Evolutionary conservation across 2,888 invertebrate species (phyloP).

Genomic region (Drosophila falleni): DNA sequence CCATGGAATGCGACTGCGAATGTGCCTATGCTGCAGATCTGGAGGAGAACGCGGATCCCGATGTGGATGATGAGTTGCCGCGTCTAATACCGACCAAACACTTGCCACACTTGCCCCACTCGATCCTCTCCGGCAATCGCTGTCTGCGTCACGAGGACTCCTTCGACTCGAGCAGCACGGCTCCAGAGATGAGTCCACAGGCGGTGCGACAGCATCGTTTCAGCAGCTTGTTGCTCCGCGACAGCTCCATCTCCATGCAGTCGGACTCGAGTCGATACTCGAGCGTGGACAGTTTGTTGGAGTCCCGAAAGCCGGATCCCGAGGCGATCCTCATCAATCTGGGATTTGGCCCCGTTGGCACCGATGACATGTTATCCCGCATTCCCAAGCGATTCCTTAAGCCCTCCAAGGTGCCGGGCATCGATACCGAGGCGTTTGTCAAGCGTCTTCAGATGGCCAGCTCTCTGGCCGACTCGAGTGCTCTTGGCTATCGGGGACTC

Average conservation of each 20-base stretch:
- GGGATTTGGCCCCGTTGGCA: conserved; percentile 91
- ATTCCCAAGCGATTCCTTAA: conserved; percentile 93
- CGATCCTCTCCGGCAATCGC: conserved; percentile 19
- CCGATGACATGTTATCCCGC: conserved; percentile 89
- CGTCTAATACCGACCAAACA: conserved; percentile 44
- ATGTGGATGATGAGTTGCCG: conserved; percentile 48
- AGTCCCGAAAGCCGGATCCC: conserved; percentile 94
- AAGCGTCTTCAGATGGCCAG: conserved; percentile 90
- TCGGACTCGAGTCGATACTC: conserved; percentile 89
- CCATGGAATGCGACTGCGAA: conserved; percentile 48
- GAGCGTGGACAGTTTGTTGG: conserved; percentile 92
- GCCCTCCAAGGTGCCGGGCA: conserved; percentile 91
- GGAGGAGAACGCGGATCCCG: conserved; percentile 66
- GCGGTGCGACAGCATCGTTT: conserved; percentile 69
- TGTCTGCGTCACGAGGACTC: conserved; percentile 64
- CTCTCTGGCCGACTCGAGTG: conserved; percentile 91
- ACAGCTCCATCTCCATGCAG: conserved; percentile 84
- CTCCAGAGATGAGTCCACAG: conserved; percentile 69
- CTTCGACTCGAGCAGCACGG: conserved; percentile 65
- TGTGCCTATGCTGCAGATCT: conserved; percentile 74
- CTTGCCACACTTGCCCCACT: conserved; percentile 12
- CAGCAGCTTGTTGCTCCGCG: conserved; percentile 76
- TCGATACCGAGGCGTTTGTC: conserved; percentile 91
- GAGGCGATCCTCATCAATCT: conserved; percentile 93
- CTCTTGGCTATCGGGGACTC: conserved; percentile 91